phyloP scores from a whole-genome alignment of 2,797 vertebrate genomes.

The Podargus strigoides region DNA sequence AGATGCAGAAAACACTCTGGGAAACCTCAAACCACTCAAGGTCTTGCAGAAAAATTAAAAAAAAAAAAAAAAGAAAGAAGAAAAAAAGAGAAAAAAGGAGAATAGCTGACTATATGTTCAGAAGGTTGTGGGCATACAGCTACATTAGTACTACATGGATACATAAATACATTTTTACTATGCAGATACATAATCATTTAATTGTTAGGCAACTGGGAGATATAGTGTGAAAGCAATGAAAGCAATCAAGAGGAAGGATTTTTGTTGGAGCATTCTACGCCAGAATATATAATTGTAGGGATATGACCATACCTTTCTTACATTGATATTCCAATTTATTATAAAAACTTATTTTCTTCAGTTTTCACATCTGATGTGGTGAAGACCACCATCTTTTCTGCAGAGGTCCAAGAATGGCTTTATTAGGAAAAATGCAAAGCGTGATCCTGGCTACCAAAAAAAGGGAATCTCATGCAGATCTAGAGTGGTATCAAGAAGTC shows the following conservation, averaged over 20 bases:
- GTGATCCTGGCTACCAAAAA: background rate
- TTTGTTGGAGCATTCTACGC: background rate
- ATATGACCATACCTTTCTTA: background rate
- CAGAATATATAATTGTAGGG: background rate
- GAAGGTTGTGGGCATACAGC: fast-evolving
- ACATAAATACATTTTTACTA: background rate
- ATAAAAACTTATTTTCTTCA: background rate
- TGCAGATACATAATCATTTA: background rate
- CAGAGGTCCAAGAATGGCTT: fast-evolving
- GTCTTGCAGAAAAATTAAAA: too few species aligned
- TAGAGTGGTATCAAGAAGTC: background rate
- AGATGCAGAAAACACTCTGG: background rate
- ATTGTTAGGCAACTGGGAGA: background rate
- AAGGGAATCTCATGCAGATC: background rate
- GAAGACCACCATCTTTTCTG: background rate
- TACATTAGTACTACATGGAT: background rate
- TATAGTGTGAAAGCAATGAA: background rate
- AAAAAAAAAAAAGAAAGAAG: too few species aligned
- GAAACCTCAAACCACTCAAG: background rate
- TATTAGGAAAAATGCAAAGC: background rate
- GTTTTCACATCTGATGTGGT: fast-evolving
- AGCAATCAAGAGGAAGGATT: background rate
- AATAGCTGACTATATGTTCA: background rate
- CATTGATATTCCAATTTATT: background rate
- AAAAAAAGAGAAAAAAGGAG: fast-evolving